Percentiles rank a stretch among this genome's conserved stretches.
Evolutionary conservation across 2,113 vertebrate genomes (phyloP).

Genomic region (Pristiophorus japonicus): DNA sequence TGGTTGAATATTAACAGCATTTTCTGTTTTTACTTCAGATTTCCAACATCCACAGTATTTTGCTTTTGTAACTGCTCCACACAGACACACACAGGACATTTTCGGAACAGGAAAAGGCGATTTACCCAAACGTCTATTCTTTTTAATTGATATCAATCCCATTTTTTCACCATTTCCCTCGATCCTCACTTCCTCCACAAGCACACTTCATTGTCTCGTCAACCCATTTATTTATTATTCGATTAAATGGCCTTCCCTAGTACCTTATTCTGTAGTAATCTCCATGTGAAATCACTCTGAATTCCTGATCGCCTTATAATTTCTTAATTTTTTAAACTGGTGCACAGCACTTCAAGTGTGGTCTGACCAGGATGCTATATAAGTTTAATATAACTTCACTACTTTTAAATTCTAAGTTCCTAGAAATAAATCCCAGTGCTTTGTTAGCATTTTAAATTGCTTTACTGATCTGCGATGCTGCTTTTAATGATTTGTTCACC

Average conservation of each 20-base stretch:
- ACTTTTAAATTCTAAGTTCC: not conserved
- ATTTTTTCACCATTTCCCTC: not conserved
- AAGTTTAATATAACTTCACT: not conserved
- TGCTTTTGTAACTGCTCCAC: no score
- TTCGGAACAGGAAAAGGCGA: not conserved
- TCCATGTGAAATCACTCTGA: not conserved
- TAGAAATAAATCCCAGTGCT: not conserved
- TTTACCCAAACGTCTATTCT: not conserved
- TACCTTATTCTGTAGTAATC: not conserved
- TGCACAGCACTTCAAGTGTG: not conserved
- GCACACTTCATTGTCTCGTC: not conserved
- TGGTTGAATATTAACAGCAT: no score
- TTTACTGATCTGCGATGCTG: not conserved
- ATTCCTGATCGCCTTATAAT: not conserved
- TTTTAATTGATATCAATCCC: not conserved
- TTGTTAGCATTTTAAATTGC: not conserved
- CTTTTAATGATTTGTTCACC: not conserved
- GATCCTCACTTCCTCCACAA: not conserved
- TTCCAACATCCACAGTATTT: no score
- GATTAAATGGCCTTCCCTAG: no score
- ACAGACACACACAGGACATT: not conserved
- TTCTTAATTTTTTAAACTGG: not conserved
- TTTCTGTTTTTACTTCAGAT: no score
- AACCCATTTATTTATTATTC: not conserved
- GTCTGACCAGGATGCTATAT: not conserved